phyloP scores from a whole-genome alignment of 2,888 invertebrate genomes.

The Macrostomum cliftonense region DNA sequence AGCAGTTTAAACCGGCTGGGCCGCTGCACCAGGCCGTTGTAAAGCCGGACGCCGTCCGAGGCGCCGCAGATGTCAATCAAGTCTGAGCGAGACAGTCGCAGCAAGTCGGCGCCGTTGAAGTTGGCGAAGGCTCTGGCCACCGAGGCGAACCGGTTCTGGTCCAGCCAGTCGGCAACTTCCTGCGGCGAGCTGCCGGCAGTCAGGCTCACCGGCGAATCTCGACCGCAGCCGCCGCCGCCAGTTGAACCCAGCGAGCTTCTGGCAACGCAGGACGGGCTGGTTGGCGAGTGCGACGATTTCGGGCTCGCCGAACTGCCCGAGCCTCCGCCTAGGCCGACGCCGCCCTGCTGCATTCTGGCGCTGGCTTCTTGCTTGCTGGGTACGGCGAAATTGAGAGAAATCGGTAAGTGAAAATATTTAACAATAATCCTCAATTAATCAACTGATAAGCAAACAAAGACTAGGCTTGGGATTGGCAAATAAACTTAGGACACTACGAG shows the following conservation, averaged over 20 bases:
- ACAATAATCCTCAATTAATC: too few species aligned
- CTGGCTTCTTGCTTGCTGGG: neutral
- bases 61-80: conserved; percentile 79
- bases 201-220: conserved; percentile 28
- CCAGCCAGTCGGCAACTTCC: conserved; percentile 62
- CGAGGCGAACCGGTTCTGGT: conserved; percentile 54
- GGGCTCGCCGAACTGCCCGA: neutral
- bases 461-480: too few species aligned
- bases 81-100: conserved; percentile 71
- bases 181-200: conserved; percentile 47
- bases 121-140: conserved; percentile 59
- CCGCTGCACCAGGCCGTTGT: conserved; percentile 50
- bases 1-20: neutral
- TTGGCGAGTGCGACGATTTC: neutral
- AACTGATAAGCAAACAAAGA: too few species aligned
- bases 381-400: neutral
- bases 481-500: too few species aligned
- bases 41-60: conserved; percentile 76
- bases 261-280: conserved; percentile 14
- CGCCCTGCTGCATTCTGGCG: neutral
- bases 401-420: too few species aligned
- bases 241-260: conserved; percentile 18
- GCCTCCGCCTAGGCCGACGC: neutral
- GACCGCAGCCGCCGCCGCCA: conserved; percentile 4
- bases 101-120: conserved; percentile 65